These are phyloP conservation scores for Triops longicaudatus DNA, from an alignment of 1,140 invertebrate species.

Conservation along the genomic window DNA sequence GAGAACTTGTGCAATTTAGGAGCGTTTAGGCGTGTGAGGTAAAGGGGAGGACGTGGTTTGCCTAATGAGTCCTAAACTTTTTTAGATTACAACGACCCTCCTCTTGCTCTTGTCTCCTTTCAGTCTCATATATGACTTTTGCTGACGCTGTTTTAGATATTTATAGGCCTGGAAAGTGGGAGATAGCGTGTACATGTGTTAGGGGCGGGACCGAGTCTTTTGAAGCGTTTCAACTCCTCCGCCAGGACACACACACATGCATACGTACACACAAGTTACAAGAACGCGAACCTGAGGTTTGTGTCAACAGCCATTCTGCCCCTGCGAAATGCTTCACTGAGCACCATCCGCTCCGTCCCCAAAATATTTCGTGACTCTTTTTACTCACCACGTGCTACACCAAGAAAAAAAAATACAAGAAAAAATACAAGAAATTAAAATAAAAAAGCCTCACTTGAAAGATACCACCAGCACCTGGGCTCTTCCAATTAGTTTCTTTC, in stretches of 20 bases:
- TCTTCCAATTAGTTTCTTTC: constrained; percentile 9
- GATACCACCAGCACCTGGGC: background rate
- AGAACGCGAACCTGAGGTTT: background rate
- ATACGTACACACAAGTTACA: background rate
- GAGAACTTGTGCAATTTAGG: no score
- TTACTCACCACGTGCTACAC: constrained; percentile 1
- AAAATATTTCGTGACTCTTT: background rate
- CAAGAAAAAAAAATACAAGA: constrained; percentile 13
- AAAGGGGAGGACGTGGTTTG: background rate
- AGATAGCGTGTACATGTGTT: background rate
- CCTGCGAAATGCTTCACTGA: background rate
- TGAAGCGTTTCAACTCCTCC: constrained; percentile 3
- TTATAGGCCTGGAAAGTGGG: background rate
- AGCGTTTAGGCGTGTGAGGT: background rate
- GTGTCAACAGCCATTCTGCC: background rate
- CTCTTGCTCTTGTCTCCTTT: background rate
- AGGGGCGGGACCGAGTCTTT: background rate
- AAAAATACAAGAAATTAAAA: background rate
- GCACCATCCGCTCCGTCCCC: background rate
- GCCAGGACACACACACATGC: background rate
- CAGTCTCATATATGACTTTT: background rate
- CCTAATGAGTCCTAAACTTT: background rate
- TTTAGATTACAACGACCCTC: background rate
- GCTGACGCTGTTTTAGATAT: background rate
- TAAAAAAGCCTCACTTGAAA: constrained; percentile 17